Evolutionary conservation across 2,113 vertebrate genomes (phyloP).

Genomic region (Motacilla tschutschensis): DNA sequence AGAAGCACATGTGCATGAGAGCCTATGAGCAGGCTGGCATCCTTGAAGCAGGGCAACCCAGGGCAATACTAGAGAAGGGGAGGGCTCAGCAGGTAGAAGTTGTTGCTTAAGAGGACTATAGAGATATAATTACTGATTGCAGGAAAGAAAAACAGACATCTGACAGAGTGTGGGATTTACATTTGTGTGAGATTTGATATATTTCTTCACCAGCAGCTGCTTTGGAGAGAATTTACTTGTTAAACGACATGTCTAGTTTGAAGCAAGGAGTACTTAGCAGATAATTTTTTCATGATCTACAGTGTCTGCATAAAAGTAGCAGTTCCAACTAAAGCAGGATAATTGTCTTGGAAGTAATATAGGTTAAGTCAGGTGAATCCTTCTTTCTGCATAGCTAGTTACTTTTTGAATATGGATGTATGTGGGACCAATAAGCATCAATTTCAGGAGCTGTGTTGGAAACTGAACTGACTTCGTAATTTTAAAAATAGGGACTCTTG

Average conservation of each 20-base stretch:
- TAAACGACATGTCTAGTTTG: neutral
- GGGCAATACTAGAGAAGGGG: neutral
- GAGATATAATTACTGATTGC: neutral
- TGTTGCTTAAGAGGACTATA: neutral
- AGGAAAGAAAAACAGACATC: neutral
- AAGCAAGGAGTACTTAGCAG: neutral
- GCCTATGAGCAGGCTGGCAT: neutral
- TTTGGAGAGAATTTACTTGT: neutral
- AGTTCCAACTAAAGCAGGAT: neutral
- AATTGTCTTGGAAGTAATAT: neutral
- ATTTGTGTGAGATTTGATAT: neutral
- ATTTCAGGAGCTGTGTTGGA: neutral
- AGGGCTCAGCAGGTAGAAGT: neutral
- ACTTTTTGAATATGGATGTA: neutral
- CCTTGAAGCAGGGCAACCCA: neutral
- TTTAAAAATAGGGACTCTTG: neutral
- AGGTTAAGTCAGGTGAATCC: neutral
- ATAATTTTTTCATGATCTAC: neutral
- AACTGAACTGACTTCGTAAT: neutral
- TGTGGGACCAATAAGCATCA: neutral
- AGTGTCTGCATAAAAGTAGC: neutral
- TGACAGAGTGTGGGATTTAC: neutral
- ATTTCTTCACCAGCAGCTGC: neutral
- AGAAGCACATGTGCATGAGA: too few relatives aligned
- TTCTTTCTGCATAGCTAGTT: neutral